A percentile compares a stretch with the other conserved stretches of the same genome.
Conservation (phyloP, 2,888 invertebrate genomes). For the Sinodicranocentrus sp. region DNA sequence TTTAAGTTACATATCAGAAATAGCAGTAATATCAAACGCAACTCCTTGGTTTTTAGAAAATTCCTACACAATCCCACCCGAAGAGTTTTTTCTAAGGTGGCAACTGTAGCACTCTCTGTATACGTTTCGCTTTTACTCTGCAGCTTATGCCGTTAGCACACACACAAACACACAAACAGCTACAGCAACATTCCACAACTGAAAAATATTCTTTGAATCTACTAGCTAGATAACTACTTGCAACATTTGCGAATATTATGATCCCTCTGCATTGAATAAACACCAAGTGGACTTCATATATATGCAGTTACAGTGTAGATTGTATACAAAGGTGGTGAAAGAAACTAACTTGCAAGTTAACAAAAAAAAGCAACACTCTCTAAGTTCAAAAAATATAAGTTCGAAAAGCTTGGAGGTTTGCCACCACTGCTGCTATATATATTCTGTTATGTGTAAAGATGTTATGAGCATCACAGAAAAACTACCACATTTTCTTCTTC, state of each 20-base stretch:
- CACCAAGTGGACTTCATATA: constrained; percentile 14
- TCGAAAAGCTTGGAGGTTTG: constrained; percentile 50
- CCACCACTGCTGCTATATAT: constrained; percentile 27
- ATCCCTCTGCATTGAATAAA: constrained; percentile 26
- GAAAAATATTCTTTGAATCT: constrained; percentile 49
- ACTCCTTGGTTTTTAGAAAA: not conserved
- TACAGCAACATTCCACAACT: constrained; percentile 58
- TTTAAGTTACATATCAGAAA: constrained; percentile 3
- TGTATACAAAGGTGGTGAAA: constrained; percentile 55
- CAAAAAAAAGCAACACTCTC: not conserved
- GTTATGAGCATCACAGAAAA: not conserved
- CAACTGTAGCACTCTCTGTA: not conserved
- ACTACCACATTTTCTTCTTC: constrained; percentile 13
- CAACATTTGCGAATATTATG: constrained; percentile 23
- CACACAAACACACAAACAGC: constrained; percentile 41
- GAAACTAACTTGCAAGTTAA: constrained; percentile 14
- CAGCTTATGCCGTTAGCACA: constrained; percentile 17
- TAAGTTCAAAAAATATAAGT: constrained; percentile 25
- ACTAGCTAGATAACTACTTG: constrained; percentile 57
- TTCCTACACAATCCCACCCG: not conserved
- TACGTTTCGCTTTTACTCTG: not conserved
- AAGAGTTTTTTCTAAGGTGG: not conserved
- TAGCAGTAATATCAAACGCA: not conserved
- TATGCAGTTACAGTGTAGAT: not conserved
- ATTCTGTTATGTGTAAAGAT: not conserved